A percentile compares a stretch with the other conserved stretches of the same genome.
These are phyloP conservation scores for Patella depressa DNA, from an alignment of 2,888 invertebrate genomes.

Conservation along the genomic window DNA sequence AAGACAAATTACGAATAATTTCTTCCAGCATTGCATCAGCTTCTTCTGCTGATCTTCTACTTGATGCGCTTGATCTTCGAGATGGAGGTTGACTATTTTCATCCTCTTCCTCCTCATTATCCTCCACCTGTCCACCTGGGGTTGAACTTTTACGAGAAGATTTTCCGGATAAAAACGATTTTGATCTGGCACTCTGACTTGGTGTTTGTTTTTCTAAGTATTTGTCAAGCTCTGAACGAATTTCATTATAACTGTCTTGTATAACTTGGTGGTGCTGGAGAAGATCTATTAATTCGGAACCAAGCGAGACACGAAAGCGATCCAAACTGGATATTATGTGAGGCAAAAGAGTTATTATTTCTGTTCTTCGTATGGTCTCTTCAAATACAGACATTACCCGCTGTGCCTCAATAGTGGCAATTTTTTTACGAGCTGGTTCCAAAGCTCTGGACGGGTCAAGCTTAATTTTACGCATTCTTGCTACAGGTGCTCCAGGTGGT, in stretches of 20 bases:
- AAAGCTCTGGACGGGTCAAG: conserved; percentile 67
- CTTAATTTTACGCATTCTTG: conserved; percentile 37
- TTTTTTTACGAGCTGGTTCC: conserved; percentile 69
- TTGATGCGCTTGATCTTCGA: conserved; percentile 13
- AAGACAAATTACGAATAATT: conserved; percentile 57
- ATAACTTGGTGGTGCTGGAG: conserved; percentile 62
- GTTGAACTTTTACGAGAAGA: conserved; percentile 11
- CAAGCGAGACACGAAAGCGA: conserved; percentile 61
- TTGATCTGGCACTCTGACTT: conserved; percentile 27
- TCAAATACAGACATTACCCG: conserved; percentile 70
- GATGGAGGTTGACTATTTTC: not conserved
- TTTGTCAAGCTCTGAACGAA: conserved; percentile 52
- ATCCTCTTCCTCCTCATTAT: conserved; percentile 17
- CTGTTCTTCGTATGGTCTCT: conserved; percentile 63
- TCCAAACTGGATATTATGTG: conserved; percentile 63
- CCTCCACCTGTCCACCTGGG: not conserved
- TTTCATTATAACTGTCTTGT: conserved; percentile 61
- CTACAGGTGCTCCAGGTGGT: not conserved
- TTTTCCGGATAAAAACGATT: not conserved
- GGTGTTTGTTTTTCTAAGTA: conserved; percentile 37
- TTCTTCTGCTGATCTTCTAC: conserved; percentile 13
- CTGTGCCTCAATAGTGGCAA: conserved; percentile 69
- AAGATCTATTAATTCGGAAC: conserved; percentile 59
- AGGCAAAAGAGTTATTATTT: conserved; percentile 64
- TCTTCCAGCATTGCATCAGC: conserved; percentile 50